Conservation (phyloP, 2,797 vertebrate species). For the Neomorphus geoffroyi region DNA sequence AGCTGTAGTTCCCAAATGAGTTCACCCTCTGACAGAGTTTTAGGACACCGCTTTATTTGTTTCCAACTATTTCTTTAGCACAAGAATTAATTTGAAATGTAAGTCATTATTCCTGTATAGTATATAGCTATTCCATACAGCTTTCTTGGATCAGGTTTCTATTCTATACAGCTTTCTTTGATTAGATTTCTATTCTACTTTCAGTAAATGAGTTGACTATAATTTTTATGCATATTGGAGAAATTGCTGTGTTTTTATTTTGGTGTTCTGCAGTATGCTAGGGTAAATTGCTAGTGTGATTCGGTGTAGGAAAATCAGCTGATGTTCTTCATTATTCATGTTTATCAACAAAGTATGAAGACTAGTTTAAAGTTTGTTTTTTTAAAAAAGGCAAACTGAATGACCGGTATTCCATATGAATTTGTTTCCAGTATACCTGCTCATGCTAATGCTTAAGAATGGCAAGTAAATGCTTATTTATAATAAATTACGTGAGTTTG, state of each 20-base stretch:
- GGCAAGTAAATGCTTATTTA: not conserved
- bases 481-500: not conserved
- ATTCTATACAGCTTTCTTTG: not conserved
- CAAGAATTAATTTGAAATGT: constrained; percentile 42
- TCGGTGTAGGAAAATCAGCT: not conserved
- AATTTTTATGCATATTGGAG: not conserved
- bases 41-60: constrained; percentile 33
- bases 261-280: not conserved
- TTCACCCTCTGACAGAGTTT: constrained; percentile 61
- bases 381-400: not conserved
- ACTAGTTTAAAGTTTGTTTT: not conserved
- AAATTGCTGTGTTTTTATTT: not conserved
- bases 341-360: not conserved
- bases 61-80: constrained; percentile 27
- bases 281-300: not conserved
- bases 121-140: not conserved
- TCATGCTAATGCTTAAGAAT: not conserved
- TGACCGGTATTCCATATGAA: not conserved
- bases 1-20: constrained; percentile 78
- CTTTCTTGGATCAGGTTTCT: constrained; percentile 14
- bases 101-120: not conserved
- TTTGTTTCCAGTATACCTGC: not conserved
- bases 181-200: not conserved
- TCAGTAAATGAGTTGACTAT: not conserved
- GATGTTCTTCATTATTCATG: not conserved